Evolutionary conservation across 1,140 invertebrate genomes (phyloP), one percentile per base, ranked within the genome.

Genomic region (Drosophila pachea): DNA sequence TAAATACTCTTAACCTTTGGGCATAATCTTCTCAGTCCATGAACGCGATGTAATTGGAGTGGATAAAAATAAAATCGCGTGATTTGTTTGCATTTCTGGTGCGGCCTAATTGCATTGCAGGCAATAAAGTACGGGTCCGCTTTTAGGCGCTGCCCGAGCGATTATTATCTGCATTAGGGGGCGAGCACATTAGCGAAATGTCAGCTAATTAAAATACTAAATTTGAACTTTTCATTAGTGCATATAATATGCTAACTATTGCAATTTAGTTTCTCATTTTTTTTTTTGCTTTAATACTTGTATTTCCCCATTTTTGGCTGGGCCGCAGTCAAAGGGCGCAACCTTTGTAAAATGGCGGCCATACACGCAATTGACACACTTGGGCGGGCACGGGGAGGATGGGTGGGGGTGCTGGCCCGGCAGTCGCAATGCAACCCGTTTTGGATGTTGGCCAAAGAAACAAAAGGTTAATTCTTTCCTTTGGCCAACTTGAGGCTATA

Each of bases 161-260:
- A 48, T 55, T 54, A 58, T 42, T 36, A 66, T 65, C 63, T 50
- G 32, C 36, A 54, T 55, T 56, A 42, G 47, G 33, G 43, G n/a
- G 14, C 47, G 53, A 33, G 29, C 63, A 42, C 45, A 70, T 70
- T 70, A 70, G 68, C 68, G 58, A 84, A 78, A 83, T 79, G 62
- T 54, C 66, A 75, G 73, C 67, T 79, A 84, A 79, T 84, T 83
- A 86, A 83, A 83, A 84, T 83, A 73, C 76, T 79, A 79, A 79
- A 84, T 86, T 75, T 83, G 54, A 69, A 84, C 76, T 86, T 83
- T 82, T 64, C 61, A 68, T 63, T 65, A 45, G 64, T 5, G 12
- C 56, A 60, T 58, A 35, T 42, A 47, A 53, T 54, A 54, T 50
- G 35, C 40, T 29, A 47, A 62, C 49, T 70, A 81, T 63, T 77